Evolutionary conservation across 2,797 vertebrate species (phyloP), one percentile per base, ranked within the genome.

Genomic region (Squalus acanthias): DNA sequence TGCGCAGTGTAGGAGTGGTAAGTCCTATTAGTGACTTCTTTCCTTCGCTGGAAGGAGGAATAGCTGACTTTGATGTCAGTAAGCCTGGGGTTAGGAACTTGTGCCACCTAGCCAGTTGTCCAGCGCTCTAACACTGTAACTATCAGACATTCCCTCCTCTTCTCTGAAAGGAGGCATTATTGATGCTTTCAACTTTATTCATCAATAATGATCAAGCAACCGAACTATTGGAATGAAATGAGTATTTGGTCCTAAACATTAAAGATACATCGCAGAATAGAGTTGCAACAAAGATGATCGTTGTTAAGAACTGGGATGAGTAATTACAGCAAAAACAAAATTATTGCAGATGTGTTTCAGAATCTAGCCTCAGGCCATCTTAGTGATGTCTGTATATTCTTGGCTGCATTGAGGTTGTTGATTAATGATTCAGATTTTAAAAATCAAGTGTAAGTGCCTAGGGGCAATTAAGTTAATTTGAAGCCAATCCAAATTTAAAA

Each of bases 301-400:
- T 76, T 95, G 94, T 95, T 60, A 57, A 22, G 46, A 95, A 33
- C 70, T 74, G 29, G 46, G 94, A 95, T 76, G 94, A 95, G 50
- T 95, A 76, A 95, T 95, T 95, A 95, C 70, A 95, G 57, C 72
- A 29, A 95, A 39, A 95, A 72, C 50, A 95, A 95, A 76, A 53
- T 95, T 72, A 76, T 95, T 95, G 70, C 94, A 74, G 69, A 95
- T 95, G 94, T 60, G 70, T 76, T 95, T 74, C 46, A 33, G 26
- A 76, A 74, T 95, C 10, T 76, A 2, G 94, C 94, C 94, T 76
- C 29, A 57, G 70, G 94, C 50, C 72, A 60, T 95, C 69, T 72
- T 95, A n/a, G 24, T 57, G 69, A 57, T 60, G 72, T 76, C 46
- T 60, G 13, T 95, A 33, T 95, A 95, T 76, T 76, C 70, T 76